Evolutionary conservation across 2,113 vertebrate species (phyloP).

Genomic region (Pardalotus punctatus): DNA sequence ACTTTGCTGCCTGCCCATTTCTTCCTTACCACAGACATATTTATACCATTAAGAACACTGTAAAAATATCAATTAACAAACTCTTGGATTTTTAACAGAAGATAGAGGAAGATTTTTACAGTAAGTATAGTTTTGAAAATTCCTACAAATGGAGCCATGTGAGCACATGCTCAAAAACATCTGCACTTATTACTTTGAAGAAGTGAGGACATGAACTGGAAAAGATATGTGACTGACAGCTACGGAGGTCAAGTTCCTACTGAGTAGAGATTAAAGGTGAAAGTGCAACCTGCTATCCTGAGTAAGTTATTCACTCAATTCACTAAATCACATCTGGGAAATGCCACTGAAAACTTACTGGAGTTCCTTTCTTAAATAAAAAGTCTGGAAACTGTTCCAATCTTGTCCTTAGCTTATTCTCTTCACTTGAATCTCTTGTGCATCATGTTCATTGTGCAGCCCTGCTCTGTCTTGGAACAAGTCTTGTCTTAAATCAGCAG

Average conservation of each 20-base stretch:
- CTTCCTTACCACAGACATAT: not conserved
- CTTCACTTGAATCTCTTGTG: not conserved
- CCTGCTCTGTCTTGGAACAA: not conserved
- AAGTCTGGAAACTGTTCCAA: not conserved
- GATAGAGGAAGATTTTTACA: not conserved
- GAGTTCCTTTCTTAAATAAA: not conserved
- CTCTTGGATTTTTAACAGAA: not conserved
- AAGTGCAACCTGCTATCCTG: not conserved
- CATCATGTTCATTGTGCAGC: not conserved
- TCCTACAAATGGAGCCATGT: not conserved
- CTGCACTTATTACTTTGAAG: not conserved
- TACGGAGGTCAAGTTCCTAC: not conserved
- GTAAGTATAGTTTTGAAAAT: not conserved
- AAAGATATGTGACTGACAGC: not conserved
- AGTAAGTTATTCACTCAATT: not conserved
- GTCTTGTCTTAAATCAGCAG: not conserved
- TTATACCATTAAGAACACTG: not conserved
- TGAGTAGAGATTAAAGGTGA: not conserved
- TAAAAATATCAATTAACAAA: not conserved
- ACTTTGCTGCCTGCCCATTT: not conserved
- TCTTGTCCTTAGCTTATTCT: not conserved
- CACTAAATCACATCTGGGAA: not conserved
- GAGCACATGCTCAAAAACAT: not conserved
- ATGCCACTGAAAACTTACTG: not conserved
- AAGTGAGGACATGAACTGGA: not conserved